These are phyloP conservation scores for Lasioglossum marginatum DNA, from an alignment of 2,888 invertebrate species.

Conservation along the genomic window DNA sequence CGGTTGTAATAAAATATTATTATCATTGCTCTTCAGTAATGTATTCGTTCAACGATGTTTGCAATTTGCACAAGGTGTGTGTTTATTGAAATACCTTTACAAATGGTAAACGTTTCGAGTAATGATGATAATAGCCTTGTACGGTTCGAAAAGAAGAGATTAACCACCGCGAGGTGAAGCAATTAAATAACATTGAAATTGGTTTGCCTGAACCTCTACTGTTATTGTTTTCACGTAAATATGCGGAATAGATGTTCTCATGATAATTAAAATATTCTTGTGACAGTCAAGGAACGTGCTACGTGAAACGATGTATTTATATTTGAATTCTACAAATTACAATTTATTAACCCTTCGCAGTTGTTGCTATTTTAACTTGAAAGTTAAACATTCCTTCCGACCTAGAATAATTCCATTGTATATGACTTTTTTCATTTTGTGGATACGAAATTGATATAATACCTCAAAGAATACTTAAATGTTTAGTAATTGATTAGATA, in stretches of 20 bases:
- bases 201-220: background rate
- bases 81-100: background rate
- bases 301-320: no score
- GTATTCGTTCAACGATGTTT: background rate
- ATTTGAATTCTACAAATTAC: background rate
- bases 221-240: background rate
- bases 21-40: background rate
- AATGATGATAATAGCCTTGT: background rate
- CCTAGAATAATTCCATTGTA: no score
- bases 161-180: background rate
- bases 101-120: background rate
- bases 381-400: no score
- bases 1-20: background rate
- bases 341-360: background rate
- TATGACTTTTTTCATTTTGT: no score
- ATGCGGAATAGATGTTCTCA: background rate
- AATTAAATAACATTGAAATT: background rate
- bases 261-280: no score
- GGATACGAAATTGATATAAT: no score
- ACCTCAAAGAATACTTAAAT: no score
- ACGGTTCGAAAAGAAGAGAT: background rate
- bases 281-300: background rate
- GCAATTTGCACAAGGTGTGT: background rate
- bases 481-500: no score
- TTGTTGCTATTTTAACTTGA: no score